A percentile compares a stretch with the other conserved stretches of the same genome.
Evolutionary conservation across 2,888 invertebrate species (phyloP).

Genomic region (Parochlus steinenii): DNA sequence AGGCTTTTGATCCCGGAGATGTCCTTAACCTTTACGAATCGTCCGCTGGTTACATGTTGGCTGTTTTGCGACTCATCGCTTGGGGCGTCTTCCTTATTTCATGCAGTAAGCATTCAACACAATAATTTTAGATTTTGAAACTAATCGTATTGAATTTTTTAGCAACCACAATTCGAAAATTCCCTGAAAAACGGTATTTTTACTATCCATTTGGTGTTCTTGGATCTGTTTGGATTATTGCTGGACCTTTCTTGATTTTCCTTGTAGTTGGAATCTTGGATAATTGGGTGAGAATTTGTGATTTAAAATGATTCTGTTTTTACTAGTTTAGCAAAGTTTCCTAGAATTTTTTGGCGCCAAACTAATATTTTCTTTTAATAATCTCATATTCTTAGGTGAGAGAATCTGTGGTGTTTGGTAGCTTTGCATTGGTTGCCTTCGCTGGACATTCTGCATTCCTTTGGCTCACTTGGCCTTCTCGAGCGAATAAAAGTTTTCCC

Average conservation of each 20-base stretch:
- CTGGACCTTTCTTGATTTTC: constrained; percentile 62
- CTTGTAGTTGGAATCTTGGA: constrained; percentile 65
- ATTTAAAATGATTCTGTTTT: not conserved
- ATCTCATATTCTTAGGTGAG: constrained; percentile 53
- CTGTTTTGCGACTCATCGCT: constrained; percentile 54
- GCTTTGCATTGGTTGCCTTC: constrained; percentile 45
- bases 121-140: too few relatives aligned
- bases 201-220: constrained; percentile 70
- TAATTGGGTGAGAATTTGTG: constrained; percentile 43
- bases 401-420: constrained; percentile 55
- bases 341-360: not conserved
- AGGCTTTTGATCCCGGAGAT: constrained; percentile 82
- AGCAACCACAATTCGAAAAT: constrained; percentile 52
- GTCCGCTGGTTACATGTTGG: constrained; percentile 70
- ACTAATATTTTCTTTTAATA: too few relatives aligned
- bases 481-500: constrained; percentile 78
- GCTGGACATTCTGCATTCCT: constrained; percentile 53
- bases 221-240: constrained; percentile 74
- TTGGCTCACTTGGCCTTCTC: constrained; percentile 67
- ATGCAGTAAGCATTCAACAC: too few relatives aligned
- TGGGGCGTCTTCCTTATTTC: constrained; percentile 67
- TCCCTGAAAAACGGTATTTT: constrained; percentile 66
- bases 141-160: too few relatives aligned
- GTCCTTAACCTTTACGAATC: constrained; percentile 84
- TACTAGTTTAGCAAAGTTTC: not conserved